Conservation (phyloP, 1,140 invertebrate species). For the Bicyclus anynana region DNA sequence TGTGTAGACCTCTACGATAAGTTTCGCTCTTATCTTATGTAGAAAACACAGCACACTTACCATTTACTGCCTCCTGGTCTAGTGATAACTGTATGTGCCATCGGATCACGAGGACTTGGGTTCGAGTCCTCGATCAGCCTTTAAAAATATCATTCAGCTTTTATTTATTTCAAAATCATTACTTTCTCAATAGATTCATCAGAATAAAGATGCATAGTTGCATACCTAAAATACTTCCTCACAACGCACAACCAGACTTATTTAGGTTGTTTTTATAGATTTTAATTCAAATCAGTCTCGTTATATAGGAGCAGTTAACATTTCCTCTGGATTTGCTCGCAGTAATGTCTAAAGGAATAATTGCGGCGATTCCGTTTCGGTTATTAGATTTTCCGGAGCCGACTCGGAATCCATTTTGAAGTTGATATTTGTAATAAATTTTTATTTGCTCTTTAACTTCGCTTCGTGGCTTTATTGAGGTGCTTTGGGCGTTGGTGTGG, state of each 20-base stretch:
- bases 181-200: too few relatives aligned
- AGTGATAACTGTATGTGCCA: too few relatives aligned
- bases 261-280: conserved; percentile 34
- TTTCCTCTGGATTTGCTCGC: conserved; percentile 31
- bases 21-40: too few relatives aligned
- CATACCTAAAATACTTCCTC: too few relatives aligned
- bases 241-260: neutral
- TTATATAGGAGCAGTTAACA: conserved; percentile 31
- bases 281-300: conserved; percentile 31
- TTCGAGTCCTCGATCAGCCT: too few relatives aligned
- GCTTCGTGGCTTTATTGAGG: conserved; percentile 38
- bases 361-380: conserved; percentile 44
- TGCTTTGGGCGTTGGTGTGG: conserved; percentile 35
- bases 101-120: too few relatives aligned
- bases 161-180: too few relatives aligned
- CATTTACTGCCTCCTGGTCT: too few relatives aligned
- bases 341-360: conserved; percentile 50
- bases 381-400: conserved; percentile 47
- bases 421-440: conserved; percentile 58
- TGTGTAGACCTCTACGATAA: too few relatives aligned
- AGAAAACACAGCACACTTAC: too few relatives aligned
- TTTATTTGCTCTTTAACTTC: conserved; percentile 43
- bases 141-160: too few relatives aligned
- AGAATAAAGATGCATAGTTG: too few relatives aligned
- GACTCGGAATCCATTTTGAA: conserved; percentile 32